Evolutionary conservation across 2,113 vertebrate genomes (phyloP), one percentile per base, ranked within the genome.

Genomic region (Phaetusa simplex): DNA sequence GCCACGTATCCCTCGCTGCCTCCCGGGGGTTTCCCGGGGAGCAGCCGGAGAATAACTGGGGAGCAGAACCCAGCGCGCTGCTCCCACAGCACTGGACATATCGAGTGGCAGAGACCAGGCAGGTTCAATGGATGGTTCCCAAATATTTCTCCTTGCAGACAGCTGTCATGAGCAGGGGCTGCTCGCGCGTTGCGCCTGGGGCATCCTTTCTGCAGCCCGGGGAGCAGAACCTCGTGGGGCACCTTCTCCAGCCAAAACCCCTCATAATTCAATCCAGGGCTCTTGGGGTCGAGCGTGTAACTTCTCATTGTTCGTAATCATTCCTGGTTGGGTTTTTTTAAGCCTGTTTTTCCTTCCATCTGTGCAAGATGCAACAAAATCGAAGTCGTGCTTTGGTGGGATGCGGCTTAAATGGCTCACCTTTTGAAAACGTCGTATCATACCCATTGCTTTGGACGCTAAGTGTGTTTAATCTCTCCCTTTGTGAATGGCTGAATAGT

Each of bases 21-120:
- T 50, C 32, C 38, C 0, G 0, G 53, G 67, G 55, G 22, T 3
- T 8, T n/a, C 14, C 23, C 0, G 6, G 21, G 62, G 47, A 69
- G 30, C 71, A 78, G 50, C 50, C 34, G 14, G 34, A 12, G 34
- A 34, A 8, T 14, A 14, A 19, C 2, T 1, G 50, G 38, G 58
- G 59, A 34, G 66, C 45, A 19, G 53, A 42, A 13, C 45, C 8
- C 30, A 17, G 20, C 0, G 0, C 20, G 12, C 8, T 14, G 43
- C 70, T 61, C 45, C 65, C 23, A 1, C 20, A 8, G 71, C 14
- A 1, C 38, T n/a, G 32, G 34, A 1, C 12, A 1, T 13, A 3
- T 0, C 8, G 8, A 42, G 67, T n/a, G 27, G 59, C 52, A 45
- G 59, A 2, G 34, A 20, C 27, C 15, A 11, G 56, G 26, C 43